A percentile compares a stretch with the other conserved stretches of the same genome.
These are phyloP conservation scores for Drosophila vallismaia DNA, from an alignment of 2,888 invertebrate species.

Conservation along the genomic window DNA sequence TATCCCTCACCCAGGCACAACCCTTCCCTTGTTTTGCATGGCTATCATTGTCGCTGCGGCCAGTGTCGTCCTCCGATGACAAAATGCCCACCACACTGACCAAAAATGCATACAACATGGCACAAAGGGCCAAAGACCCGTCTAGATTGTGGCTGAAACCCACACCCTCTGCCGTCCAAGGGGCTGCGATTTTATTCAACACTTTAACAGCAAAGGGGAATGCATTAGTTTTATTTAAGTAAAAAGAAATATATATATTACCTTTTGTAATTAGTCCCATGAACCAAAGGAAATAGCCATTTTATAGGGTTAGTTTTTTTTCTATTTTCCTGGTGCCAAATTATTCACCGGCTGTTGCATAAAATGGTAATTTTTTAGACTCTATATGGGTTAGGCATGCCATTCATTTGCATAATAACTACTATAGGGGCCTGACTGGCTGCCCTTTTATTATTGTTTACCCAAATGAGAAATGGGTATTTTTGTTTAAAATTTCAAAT, in stretches of 20 bases:
- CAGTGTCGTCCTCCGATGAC: conserved; percentile 31
- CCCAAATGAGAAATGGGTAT: conserved; percentile 40
- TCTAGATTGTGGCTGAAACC: conserved; percentile 20
- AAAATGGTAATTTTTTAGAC: conserved; percentile 50
- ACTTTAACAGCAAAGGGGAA: conserved; percentile 19
- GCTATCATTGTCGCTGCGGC: conserved; percentile 38
- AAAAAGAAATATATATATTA: neutral
- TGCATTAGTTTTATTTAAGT: neutral
- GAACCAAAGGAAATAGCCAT: neutral
- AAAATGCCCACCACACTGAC: conserved; percentile 68
- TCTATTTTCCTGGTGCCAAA: conserved; percentile 48
- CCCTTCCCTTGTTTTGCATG: conserved; percentile 36
- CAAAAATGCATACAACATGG: conserved; percentile 72
- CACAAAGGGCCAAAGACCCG: conserved; percentile 48
- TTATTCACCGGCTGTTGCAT: conserved; percentile 62
- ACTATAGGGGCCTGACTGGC: conserved; percentile 10
- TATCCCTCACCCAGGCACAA: neutral
- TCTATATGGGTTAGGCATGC: conserved; percentile 31
- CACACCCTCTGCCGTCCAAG: neutral
- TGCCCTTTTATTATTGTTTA: conserved; percentile 32
- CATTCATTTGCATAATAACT: conserved; percentile 51
- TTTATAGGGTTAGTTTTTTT: neutral
- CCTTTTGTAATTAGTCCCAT: neutral
- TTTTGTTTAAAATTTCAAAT: conserved; percentile 33
- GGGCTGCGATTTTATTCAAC: conserved; percentile 58